Base-by-base conservation (phyloP, 2,113 vertebrate genomes). In the Cheilinus undulatus region DNA sequence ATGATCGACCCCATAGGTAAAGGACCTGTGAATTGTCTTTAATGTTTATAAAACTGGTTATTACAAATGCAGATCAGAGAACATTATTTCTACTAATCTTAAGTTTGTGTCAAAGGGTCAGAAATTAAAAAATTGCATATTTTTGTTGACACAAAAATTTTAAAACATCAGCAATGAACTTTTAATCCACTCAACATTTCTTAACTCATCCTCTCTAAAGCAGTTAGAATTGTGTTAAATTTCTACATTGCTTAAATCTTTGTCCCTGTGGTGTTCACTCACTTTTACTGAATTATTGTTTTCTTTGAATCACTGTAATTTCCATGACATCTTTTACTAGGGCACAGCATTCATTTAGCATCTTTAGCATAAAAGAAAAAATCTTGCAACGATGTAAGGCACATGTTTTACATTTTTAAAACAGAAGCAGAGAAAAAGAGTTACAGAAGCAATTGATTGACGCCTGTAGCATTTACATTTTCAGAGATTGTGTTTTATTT, bases 341-440 rank as follows among this genome's bases (percentile, higher is more conserved):
- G n/a, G n/a, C n/a, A n/a, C n/a, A n/a, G n/a, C n/a, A n/a, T n/a
- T n/a, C n/a, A n/a, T n/a, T n/a, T n/a, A n/a, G n/a, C 22, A 9
- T 10, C 24, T 46, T 43, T 17, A 19, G 22, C 8, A 17, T 52
- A 43, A 46, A 61, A 56, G n/a, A 52, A 10, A 36, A 56, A 40
- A 49, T 59, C 15, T 66, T 59, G 30, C 36, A 59, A n/a, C 42
- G 60, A 60, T 54, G 57, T n/a, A 66, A 58, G 0, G 5, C 24
- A 17, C 30, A 38, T 61, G 60, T 49, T 53, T 3, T 6, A 10
- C 17, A 40, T 42, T 36, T 74, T 38, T 69, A 54, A 36, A 69
- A 72, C n/a, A 69, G 22, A 62, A 34, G 36, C 69, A 69, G 12
- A 27, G 49, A 75, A 46, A 51, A 24, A 56, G 59, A 52, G 62